Evolutionary conservation across 1,140 invertebrate genomes (phyloP).

Genomic region (Melitaea cinxia): DNA sequence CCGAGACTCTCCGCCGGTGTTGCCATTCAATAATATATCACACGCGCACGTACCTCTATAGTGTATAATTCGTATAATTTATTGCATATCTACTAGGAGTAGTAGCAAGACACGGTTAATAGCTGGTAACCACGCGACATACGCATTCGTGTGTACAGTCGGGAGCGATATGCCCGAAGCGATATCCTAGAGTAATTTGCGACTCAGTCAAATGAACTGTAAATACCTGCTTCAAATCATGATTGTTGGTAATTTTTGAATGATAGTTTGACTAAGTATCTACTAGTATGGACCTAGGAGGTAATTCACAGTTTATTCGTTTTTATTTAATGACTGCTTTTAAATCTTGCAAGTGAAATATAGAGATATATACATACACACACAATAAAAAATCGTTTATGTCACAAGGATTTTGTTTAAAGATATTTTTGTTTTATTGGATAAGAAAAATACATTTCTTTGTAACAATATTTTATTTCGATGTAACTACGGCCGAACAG

Average conservation of each 20-base stretch:
- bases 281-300: background rate
- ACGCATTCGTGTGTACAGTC: slow-evolving; percentile 41
- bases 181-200: slow-evolving; percentile 16
- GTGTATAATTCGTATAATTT: slow-evolving; percentile 79
- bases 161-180: slow-evolving; percentile 18
- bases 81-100: slow-evolving; percentile 58
- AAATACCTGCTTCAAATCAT: slow-evolving; percentile 28
- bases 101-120: slow-evolving; percentile 69
- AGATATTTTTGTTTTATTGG: background rate
- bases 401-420: background rate
- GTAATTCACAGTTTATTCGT: background rate
- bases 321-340: background rate
- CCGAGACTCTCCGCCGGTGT: slow-evolving; percentile 47
- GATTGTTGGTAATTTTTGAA: slow-evolving; percentile 36
- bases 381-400: background rate
- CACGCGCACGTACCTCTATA: slow-evolving; percentile 59
- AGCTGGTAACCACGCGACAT: slow-evolving; percentile 73
- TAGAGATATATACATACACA: background rate
- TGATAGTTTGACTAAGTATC: slow-evolving; percentile 7
- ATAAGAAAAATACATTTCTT: slow-evolving; percentile 17
- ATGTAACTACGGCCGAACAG: slow-evolving; percentile 18
- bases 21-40: slow-evolving; percentile 77
- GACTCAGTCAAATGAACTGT: slow-evolving; percentile 32
- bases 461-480: slow-evolving; percentile 27
- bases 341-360: too few relatives aligned